Base-by-base conservation (phyloP, 2,797 vertebrate genomes). In the Karalla daura region DNA sequence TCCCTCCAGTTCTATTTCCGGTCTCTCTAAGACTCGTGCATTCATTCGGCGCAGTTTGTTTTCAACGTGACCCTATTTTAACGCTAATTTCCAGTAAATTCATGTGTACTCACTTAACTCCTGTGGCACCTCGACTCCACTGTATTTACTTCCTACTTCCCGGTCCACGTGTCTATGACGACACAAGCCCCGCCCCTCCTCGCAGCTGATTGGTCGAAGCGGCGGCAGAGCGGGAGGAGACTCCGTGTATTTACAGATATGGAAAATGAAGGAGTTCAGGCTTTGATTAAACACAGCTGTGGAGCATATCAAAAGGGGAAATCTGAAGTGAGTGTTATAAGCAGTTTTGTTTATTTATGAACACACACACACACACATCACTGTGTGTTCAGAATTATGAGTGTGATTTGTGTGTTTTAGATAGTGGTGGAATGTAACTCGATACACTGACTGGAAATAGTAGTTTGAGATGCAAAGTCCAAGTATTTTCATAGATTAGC, bases 81-180 rank as follows among this genome's bases (percentile, higher is more conserved):
- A 3, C 9, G 5, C 1, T 40, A 0, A 13, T 56, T 54, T 55
- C 1, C 1, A 21, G 18, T 46, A 25, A 10, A 52, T 25, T n/a
- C 1, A 20, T 12, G 1, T 63, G 43, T 78, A 85, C 91, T 92
- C 56, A 91, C 93, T 76, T 73, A 27, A 60, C 58, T 54, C 72
- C 59, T 65, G 56, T 8, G 39, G 69, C 65, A 64, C 80, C 75
- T 14, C 75, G 24, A 55, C 45, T 80, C 53, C 50, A 77, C 33
- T 59, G 47, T 81, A 82, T 91, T 90, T 91, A 92, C 91, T 94
- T 94, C 94, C 93, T 91, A 37, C 86, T 93, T 94, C 87, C 81
- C 63, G 81, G 87, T 82, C 81, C 90, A 91, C 91, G 92, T 93
- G 83, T 90, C 87, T 80, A 23, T 81, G 83, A 87, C 74, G 18